Evolutionary conservation across 64 coral and sea anemone genomes (phyloP).

Genomic region (Pocillopora verrucosa): DNA sequence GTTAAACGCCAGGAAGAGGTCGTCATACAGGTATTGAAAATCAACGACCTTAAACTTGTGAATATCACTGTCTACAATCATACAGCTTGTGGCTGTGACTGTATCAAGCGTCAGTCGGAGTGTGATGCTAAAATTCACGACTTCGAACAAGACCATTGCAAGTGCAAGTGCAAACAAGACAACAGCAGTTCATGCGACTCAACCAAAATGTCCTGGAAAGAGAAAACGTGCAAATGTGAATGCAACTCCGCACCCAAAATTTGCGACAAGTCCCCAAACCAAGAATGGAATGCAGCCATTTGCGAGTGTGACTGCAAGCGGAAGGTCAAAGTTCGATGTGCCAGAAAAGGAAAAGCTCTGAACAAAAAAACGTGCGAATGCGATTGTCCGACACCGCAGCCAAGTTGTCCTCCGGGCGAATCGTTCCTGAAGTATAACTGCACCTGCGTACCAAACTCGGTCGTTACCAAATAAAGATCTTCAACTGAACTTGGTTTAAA

Average conservation of each 20-base stretch:
- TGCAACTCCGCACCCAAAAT: not conserved
- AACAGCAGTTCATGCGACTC: not conserved
- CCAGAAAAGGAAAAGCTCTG: not conserved
- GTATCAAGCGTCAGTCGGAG: not conserved
- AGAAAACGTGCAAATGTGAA: not conserved
- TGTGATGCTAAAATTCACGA: not conserved
- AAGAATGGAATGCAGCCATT: not conserved
- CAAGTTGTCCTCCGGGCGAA: not conserved
- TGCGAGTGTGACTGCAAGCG: not conserved
- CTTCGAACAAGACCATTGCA: not conserved
- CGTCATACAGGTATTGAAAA: not conserved
- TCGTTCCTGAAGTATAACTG: constrained; percentile 20
- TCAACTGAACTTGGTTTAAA: not conserved
- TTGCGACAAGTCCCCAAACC: not conserved
- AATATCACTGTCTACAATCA: not conserved
- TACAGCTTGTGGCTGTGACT: not conserved
- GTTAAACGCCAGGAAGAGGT: constrained; percentile 1
- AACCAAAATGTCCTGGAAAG: not conserved
- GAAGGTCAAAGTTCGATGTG: not conserved
- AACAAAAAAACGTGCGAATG: not conserved
- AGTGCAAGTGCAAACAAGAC: not conserved
- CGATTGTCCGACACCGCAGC: not conserved
- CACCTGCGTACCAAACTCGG: constrained; percentile 1
- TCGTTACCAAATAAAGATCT: not conserved
- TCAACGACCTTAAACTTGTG: not conserved